Evolutionary conservation across 1,140 invertebrate genomes (phyloP).

Genomic region (Drosophila sturtevanti): DNA sequence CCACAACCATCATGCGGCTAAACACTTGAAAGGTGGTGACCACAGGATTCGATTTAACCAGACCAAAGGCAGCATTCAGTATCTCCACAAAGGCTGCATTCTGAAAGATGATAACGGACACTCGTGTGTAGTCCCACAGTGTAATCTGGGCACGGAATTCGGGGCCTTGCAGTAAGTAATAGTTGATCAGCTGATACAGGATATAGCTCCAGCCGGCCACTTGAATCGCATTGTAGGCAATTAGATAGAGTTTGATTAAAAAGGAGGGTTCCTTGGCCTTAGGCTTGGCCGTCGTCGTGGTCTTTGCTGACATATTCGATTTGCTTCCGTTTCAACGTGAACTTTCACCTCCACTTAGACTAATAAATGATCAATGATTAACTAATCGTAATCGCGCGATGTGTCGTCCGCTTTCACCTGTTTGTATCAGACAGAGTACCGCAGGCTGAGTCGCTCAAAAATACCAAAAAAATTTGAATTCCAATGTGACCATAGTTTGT

Average conservation of each 20-base stretch:
- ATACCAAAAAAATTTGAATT: not conserved
- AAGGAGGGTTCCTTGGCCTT: slow-evolving; percentile 57
- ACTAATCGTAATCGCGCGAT: slow-evolving; percentile 48
- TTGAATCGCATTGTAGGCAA: slow-evolving; percentile 84
- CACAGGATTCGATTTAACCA: slow-evolving; percentile 92
- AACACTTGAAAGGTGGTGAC: slow-evolving; percentile 94
- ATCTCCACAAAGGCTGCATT: slow-evolving; percentile 95
- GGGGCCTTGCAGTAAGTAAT: slow-evolving; percentile 83
- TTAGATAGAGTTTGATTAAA: slow-evolving; percentile 84
- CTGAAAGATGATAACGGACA: slow-evolving; percentile 92
- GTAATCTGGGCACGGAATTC: slow-evolving; percentile 74
- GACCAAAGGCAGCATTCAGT: slow-evolving; percentile 89
- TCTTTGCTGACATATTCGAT: slow-evolving; percentile 60
- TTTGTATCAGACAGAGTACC: not conserved
- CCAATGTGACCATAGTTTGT: not conserved
- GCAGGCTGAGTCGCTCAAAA: not conserved
- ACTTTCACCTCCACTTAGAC: slow-evolving; percentile 62
- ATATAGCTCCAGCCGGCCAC: slow-evolving; percentile 88
- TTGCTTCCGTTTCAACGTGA: slow-evolving; percentile 22
- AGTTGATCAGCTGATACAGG: slow-evolving; percentile 85
- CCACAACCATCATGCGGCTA: slow-evolving; percentile 94
- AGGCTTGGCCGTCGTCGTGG: slow-evolving; percentile 28
- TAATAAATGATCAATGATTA: slow-evolving; percentile 38
- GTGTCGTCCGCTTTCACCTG: slow-evolving; percentile 60
- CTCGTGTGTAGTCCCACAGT: slow-evolving; percentile 88